These are phyloP conservation scores for Indicator indicator DNA, from an alignment of 2,113 vertebrate species.

Conservation along the genomic window DNA sequence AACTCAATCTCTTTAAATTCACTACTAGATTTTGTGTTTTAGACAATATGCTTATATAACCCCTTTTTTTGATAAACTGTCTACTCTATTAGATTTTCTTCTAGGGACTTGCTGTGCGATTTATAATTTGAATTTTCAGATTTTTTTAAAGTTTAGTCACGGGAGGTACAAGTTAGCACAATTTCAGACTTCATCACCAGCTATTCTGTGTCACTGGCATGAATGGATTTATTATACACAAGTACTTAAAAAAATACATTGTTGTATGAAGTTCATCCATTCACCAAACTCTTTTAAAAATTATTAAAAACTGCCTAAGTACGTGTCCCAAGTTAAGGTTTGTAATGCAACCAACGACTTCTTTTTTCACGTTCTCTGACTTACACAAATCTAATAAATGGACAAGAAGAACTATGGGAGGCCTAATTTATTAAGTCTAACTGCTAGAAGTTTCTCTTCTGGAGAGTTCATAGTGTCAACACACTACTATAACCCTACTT, in stretches of 20 bases:
- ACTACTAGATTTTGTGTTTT: background rate
- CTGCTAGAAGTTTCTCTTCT: background rate
- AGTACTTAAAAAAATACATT: background rate
- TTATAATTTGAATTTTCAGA: background rate
- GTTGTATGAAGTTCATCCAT: background rate
- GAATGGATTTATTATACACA: rapidly evolving
- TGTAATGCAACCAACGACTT: background rate
- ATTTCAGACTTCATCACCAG: background rate
- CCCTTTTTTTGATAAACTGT: background rate
- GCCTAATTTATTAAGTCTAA: background rate
- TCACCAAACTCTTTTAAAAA: background rate
- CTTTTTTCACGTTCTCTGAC: background rate
- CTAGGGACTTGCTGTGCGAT: background rate
- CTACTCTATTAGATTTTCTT: background rate
- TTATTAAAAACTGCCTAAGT: background rate
- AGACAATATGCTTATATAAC: background rate
- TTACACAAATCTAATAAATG: background rate
- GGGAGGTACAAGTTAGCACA: background rate
- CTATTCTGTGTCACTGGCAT: background rate
- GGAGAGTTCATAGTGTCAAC: background rate
- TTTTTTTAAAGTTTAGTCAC: background rate
- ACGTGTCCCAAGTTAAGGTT: background rate
- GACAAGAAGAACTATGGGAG: background rate
- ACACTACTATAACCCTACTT: background rate
- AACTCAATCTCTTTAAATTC: background rate